These are phyloP conservation scores for Anas flavirostris DNA, from an alignment of 2,797 vertebrate species.

Conservation along the genomic window DNA sequence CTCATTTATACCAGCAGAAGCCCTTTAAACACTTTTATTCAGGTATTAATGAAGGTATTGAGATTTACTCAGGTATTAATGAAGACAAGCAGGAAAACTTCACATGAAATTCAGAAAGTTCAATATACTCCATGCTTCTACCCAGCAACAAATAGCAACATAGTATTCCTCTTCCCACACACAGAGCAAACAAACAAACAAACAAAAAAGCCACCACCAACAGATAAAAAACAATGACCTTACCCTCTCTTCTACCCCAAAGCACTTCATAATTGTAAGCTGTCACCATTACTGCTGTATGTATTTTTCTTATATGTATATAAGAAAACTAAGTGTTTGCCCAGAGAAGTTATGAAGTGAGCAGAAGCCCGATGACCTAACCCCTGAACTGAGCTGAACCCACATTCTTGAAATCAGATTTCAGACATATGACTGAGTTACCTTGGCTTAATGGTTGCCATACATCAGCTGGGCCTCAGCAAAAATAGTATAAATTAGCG, in stretches of 20 bases:
- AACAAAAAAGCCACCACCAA: no score
- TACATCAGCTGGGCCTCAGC: slow-evolving; percentile 49
- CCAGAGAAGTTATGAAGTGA: background rate
- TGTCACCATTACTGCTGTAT: background rate
- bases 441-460: slow-evolving; percentile 18
- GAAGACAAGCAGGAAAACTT: background rate
- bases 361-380: background rate
- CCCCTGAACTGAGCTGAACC: background rate
- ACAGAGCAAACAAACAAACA: no score
- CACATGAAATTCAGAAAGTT: background rate
- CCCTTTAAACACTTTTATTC: background rate
- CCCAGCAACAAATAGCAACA: background rate
- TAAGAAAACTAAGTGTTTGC: background rate
- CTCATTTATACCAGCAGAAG: background rate
- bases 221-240: background rate
- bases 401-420: background rate
- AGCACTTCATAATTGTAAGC: background rate
- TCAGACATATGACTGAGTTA: background rate
- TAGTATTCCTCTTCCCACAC: rapidly evolving
- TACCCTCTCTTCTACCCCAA: background rate
- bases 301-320: background rate
- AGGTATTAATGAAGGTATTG: background rate
- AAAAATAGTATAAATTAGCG: slow-evolving; percentile 24
- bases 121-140: background rate
- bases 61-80: background rate